Conservation (phyloP, 2,888 invertebrate species). For the Rhaphigaster nebulosa region DNA sequence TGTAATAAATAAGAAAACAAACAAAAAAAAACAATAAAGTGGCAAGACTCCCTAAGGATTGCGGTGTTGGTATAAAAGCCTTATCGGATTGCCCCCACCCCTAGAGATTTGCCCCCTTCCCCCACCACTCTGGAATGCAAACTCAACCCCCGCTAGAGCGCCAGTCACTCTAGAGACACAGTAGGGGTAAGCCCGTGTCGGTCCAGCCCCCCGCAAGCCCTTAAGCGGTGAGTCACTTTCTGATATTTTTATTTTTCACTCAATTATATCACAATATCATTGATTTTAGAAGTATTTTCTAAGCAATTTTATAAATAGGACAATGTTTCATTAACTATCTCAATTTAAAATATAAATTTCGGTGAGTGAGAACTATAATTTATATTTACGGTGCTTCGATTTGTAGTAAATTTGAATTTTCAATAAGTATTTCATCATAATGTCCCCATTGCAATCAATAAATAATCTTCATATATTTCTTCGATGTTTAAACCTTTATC, state of each 20-base stretch:
- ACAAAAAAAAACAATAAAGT: conserved; percentile 8
- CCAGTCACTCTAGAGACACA: conserved; percentile 33
- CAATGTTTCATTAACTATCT: not conserved
- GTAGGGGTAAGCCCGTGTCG: not conserved
- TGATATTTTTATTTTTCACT: not conserved
- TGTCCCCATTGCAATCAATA: not conserved
- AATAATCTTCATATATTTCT: not conserved
- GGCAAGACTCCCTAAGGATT: not conserved
- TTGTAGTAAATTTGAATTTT: not conserved
- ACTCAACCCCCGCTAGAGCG: conserved; percentile 33
- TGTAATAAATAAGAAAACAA: conserved; percentile 5
- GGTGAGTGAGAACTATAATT: not conserved
- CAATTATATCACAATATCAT: not conserved
- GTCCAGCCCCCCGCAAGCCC: not conserved
- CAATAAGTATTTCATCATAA: not conserved
- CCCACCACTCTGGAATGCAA: not conserved
- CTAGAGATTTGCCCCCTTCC: conserved; percentile 43
- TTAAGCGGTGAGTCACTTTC: conserved; percentile 42
- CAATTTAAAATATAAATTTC: not conserved
- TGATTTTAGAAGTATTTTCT: not conserved
- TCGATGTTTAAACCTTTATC: not conserved
- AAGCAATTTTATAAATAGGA: no score
- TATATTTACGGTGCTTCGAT: not conserved
- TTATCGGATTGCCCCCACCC: conserved; percentile 54
- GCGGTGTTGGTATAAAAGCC: conserved; percentile 49